A percentile compares a stretch with the other conserved stretches of the same genome.
Evolutionary conservation across 2,888 invertebrate species (phyloP).

Genomic region (Artemia sp.): DNA sequence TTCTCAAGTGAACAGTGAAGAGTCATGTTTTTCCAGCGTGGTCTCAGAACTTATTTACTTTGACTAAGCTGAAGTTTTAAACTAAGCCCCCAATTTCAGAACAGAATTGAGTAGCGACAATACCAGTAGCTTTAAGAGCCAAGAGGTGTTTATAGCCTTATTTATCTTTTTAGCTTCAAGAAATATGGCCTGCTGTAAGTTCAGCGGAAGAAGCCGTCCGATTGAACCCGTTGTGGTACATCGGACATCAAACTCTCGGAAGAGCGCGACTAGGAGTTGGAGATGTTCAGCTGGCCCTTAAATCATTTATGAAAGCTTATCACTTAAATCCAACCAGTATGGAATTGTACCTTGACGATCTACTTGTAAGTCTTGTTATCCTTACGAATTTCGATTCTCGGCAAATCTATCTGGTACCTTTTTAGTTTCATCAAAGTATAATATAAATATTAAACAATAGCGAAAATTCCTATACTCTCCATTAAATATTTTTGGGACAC

Average conservation of each 20-base stretch:
- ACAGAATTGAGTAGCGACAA: no score
- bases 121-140: not conserved
- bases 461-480: no score
- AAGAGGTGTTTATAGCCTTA: constrained; percentile 16
- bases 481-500: no score
- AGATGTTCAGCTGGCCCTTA: constrained; percentile 31
- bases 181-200: constrained; percentile 26
- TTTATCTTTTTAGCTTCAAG: constrained; percentile 25
- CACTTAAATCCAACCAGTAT: constrained; percentile 31
- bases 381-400: no score
- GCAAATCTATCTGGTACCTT: no score
- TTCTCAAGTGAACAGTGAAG: no score
- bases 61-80: no score
- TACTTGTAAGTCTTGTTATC: constrained; percentile 24
- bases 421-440: no score
- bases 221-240: constrained; percentile 32
- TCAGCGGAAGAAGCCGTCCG: constrained; percentile 31
- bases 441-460: no score
- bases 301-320: constrained; percentile 31
- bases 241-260: constrained; percentile 33
- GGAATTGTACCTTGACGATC: constrained; percentile 32
- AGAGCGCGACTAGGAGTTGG: constrained; percentile 32
- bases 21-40: no score
- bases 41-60: no score
- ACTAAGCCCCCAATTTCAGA: constrained; percentile 24